Evolutionary conservation across 1,140 invertebrate genomes (phyloP), one percentile per base, ranked within the genome.

Genomic region (Zaprionus ghesquierei): DNA sequence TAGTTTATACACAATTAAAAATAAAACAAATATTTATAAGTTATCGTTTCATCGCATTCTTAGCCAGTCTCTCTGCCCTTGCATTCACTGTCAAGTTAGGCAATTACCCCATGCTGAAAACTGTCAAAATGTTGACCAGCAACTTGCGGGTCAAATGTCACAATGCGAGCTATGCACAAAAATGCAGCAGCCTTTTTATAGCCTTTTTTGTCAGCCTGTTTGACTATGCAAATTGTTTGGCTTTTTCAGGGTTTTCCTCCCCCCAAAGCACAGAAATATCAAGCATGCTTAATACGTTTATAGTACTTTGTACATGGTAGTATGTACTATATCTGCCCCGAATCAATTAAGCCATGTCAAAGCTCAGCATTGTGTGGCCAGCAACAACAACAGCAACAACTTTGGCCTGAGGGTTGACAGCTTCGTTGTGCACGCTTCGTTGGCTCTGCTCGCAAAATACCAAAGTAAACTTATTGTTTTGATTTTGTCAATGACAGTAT

Each of bases 381-480:
- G 56, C 29, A 29, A 41, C 46, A 65, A 51, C 20, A 31, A 18
- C 9, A 10, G 1, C 54, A 13, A 13, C 41, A 18, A 18, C 38
- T 46, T 9, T 46, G 8, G 8, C 41, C 22, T 3, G 18, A 20
- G 41, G 41, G 18, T 22, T 46, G 41, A 18, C 41, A 46, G 33
- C 27, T 63, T 56, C 35, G 13, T 35, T 46, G 51, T 69, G 27
- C 6, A 75, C 75, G 79, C 63, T 86, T 86, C 79, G 76, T 70
- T 87, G 84, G 65, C 49, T 79, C 41, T 87, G 65, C 76, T 73
- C 75, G 79, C 82, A 87, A 77, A 87, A n/a, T n/a, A n/a, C n/a
- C 77, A 89, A 79, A 46, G 20, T 79, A 89, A 87, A 87, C 84
- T 87, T 86, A 87, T 87, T 87, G 82, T 89, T 87, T 87, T 79